Evolutionary conservation across 1,140 invertebrate genomes (phyloP), one percentile per base, ranked within the genome.

Genomic region (Aethina tumida): DNA sequence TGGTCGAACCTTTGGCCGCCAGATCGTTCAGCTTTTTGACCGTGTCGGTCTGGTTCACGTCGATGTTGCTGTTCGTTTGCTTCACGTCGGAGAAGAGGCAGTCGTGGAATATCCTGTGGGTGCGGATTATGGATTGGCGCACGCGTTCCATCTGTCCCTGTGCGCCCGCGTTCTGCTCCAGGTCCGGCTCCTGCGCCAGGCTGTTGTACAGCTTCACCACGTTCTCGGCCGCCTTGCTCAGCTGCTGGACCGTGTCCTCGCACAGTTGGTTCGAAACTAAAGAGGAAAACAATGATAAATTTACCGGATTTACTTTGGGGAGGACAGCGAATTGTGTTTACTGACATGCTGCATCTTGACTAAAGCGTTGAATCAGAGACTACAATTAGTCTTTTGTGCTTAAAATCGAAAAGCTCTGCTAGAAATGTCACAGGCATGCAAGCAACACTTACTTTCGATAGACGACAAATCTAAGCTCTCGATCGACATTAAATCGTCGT

Each of bases 191-290:
- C 2, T 43, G 46, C 31, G 35, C 53, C 3, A 80, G 52, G 25
- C 70, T 66, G 37, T 74, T 69, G 56, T 79, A 78, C 21, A 81
- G 58, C 48, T 75, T 70, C 0, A 77, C 74, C 9, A 79, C 75
- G 38, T 76, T 75, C 39, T 75, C 69, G 0, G 75, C 74, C 1
- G 76, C 74, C 43, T 66, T 60, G 7, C 72, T 77, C 29, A 79
- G 55, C 52, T 79, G 72, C 35, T 74, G 69, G 8, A 75, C 72
- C 24, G 79, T 66, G 14, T 74, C 72, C 18, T 71, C 67, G 49
- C 76, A 78, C 26, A 79, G 56, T 56, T 75, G 70, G 8, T 71
- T 69, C 4, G 75, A 74, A 43, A 77, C 77, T 79, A 64, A 2
- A 64, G 66, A 49, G 35, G 55, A 39, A 43, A 45, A 43, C 31